Base-by-base conservation (phyloP, 2,113 vertebrate species). In the Pteruthius melanotis region DNA sequence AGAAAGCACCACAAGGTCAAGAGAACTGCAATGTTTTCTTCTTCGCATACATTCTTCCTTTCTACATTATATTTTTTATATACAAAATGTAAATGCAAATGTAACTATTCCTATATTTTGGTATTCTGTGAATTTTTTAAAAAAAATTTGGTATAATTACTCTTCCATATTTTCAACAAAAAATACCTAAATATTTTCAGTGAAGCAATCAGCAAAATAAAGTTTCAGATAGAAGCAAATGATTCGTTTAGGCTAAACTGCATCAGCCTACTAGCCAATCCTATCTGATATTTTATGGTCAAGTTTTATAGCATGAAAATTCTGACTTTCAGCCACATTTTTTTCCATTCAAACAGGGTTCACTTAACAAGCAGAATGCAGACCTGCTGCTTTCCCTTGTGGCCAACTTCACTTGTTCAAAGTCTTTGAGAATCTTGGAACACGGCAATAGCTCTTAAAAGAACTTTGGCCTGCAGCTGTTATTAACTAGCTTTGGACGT, bases 401-500 rank as follows among this genome's bases (percentile, higher is more conserved):
- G 96, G 90, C 93, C 92, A 94, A 42, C 89, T 96, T 96, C 90
- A 92, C 85, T 97, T 96, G 91, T 91, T 97, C 94, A 96, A 96
- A 97, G 95, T 93, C 85, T 95, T 85, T 76, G 47, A 94, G 77
- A 91, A 95, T 87, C 93, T 71, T 85, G 91, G 87, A 96, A 95
- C 50, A 84, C 1, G 10, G 81, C 68, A 94, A 95, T 90, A 90
- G 75, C 80, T 96, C 92, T 94, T 90, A 87, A 24, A 90, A 86
- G 94, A 97, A 96, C 71, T 93, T 87, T 95, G 93, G 84, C 91
- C 96, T 82, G 90, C 87, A 97, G 96, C 97, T 97, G 80, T 97
- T 96, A 96, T 95, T 97, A 97, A 97, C 94, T 97, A 93, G 95
- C 63, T 95, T 83, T 94, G 95, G 96, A 94, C 69, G 82, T 83